Evolutionary conservation across 2,888 invertebrate species (phyloP), one percentile per base, ranked within the genome.

Genomic region (Acanthacorydalis orientalis): DNA sequence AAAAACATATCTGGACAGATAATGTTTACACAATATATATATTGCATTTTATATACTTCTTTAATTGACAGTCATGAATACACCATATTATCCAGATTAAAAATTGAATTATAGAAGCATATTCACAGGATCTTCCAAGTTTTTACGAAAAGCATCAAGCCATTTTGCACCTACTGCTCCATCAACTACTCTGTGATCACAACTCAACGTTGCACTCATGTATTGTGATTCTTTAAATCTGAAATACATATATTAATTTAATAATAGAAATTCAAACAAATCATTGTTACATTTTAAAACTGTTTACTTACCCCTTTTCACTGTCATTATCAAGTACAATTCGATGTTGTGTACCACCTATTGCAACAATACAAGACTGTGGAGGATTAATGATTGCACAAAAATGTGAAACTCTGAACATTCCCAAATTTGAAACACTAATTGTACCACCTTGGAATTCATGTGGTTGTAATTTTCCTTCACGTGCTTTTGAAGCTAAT

Each of bases 381-480:
- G 96, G 96, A 31, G 96, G 96, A 67, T 95, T 95, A 51, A 97
- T 87, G 52, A 97, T 91, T 16, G 95, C 95, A 57, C 83, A 78
- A 68, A 96, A 96, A 60, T 82, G 78, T 53, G 84, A 83, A 39
- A 92, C 77, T 53, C 83, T 84, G 64, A 81, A 93, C 95, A 95
- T 95, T 56, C 95, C 95, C 53, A 97, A 71, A 68, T 96, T 96
- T 11, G 93, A 95, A 1, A 97, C 78, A 12, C 89, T 88, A 54
- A 97, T 83, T 7, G 93, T 93, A 53, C 96, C 96, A 11, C 96
- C 96, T 75, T 91, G 91, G 69, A 90, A 96, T 68, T 97, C 96
- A 39, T 89, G 82, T 0, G 95, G 95, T 61, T 88, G 80, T 14
- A 97, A 72, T 63, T 85, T 89, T 16, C 90, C 89, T 1, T 83